Evolutionary conservation across 2,888 invertebrate genomes (phyloP), one percentile per base, ranked within the genome.

Genomic region (Mythimna lalbum): DNA sequence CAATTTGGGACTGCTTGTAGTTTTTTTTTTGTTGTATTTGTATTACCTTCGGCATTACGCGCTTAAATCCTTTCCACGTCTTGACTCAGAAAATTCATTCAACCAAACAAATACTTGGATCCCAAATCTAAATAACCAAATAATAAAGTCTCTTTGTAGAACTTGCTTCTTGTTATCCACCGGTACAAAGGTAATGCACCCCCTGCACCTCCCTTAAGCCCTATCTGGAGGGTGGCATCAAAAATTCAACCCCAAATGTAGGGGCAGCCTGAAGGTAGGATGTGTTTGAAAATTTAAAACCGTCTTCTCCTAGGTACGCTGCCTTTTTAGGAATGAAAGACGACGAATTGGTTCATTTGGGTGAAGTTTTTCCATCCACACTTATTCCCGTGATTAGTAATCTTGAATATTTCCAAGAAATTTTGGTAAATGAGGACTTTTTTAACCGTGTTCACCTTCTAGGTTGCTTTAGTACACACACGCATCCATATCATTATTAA

Each of bases 241-340:
- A 83, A 74, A 31, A 82, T 82, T 74, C 63, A 80, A 59, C 64
- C 64, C 62, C 31, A 61, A 69, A 67, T 60, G 71, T 67, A 69
- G 49, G 47, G 49, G 53, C 53, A 53, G 50, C 10, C n/a, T 50
- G 33, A 60, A 60, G 66, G 63, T 66, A 52, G 78, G 62, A 57
- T 63, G 62, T 61, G n/a, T 47, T 57, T 73, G 59, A 57, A 71
- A 78, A 71, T 81, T 80, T 82, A 63, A 74, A 61, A 9, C 57
- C 0, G 0, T 21, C 63, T 60, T 57, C 17, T 17, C 60, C 60
- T 77, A 63, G 70, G 27, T 31, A 55, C 12, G 17, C 9, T 50
- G 61, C 14, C 21, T 63, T 61, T 70, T 64, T 43, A 23, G 23
- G 5, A 1, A 47, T 39, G 43, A 23, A 55, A 61, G 39, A 14